Evolutionary conservation across 2,797 vertebrate species (phyloP).

Genomic region (Phyllotis vaccarum): DNA sequence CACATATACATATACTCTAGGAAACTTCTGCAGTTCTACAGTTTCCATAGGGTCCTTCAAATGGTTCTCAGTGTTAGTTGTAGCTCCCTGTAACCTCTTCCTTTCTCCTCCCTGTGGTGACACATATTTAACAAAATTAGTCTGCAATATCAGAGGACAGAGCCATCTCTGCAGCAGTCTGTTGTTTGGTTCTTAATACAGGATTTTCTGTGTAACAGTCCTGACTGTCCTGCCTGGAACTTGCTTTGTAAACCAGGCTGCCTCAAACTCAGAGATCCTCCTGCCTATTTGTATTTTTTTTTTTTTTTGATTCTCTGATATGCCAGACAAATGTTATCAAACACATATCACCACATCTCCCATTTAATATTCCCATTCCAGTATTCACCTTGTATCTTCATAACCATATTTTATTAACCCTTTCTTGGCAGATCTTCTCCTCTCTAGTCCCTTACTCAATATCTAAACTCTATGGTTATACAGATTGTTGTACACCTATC

Average conservation of each 20-base stretch:
- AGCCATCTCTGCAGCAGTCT: no score
- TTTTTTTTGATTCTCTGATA: no score
- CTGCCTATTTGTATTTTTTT: no score
- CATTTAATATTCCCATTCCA: background rate
- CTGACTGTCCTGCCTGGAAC: no score
- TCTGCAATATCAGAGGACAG: no score
- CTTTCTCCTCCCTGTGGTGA: background rate
- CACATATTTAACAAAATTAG: no score
- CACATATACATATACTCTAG: background rate
- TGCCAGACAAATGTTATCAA: no score
- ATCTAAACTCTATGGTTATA: background rate
- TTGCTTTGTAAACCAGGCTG: no score
- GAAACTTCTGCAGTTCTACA: background rate
- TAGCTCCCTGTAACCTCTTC: background rate
- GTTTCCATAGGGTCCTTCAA: background rate
- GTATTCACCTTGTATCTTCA: background rate
- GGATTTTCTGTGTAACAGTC: no score
- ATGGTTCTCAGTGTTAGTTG: background rate
- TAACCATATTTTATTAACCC: background rate
- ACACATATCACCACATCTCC: no score
- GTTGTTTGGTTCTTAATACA: no score
- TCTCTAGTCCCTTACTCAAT: background rate
- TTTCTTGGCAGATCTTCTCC: background rate
- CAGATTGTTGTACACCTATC: background rate
- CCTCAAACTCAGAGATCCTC: no score